Evolutionary conservation across 1,140 invertebrate species (phyloP).

Genomic region (Rhynchophorus ferrugineus): DNA sequence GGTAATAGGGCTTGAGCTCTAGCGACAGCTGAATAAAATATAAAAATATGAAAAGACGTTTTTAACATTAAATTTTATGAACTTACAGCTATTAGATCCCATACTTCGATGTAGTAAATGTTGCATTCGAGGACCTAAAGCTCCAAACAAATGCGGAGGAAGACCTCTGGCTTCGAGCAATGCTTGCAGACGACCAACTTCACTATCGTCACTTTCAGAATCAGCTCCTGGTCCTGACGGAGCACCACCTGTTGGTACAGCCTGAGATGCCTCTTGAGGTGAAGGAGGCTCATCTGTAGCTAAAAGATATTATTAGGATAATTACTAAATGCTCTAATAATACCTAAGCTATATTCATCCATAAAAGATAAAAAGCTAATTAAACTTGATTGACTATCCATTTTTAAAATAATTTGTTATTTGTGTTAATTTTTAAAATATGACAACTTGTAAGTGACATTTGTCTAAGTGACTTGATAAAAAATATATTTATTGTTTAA

Average conservation of each 20-base stretch:
- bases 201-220: slow-evolving; percentile 72
- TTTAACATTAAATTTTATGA: not conserved
- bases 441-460: too few relatives aligned
- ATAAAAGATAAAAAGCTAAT: not conserved
- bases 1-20: slow-evolving; percentile 92
- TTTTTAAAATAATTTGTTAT: not conserved
- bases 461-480: not conserved
- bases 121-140: slow-evolving; percentile 93
- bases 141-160: slow-evolving; percentile 91
- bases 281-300: slow-evolving; percentile 38
- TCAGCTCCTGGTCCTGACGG: slow-evolving; percentile 38
- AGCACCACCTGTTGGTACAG: slow-evolving; percentile 31
- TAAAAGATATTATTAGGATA: slow-evolving; percentile 12
- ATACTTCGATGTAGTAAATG: slow-evolving; percentile 92
- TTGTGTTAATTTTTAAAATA: not conserved
- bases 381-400: not conserved
- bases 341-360: not conserved
- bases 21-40: slow-evolving; percentile 56
- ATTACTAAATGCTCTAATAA: too few relatives aligned
- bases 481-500: slow-evolving; percentile 1
- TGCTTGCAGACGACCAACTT: slow-evolving; percentile 82
- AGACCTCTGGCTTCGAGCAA: slow-evolving; percentile 88
- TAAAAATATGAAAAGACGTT: not conserved
- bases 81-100: slow-evolving; percentile 69
- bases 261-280: slow-evolving; percentile 38